These are phyloP conservation scores for Drosophila bocqueti DNA, from an alignment of 1,140 invertebrate genomes.

Conservation along the genomic window DNA sequence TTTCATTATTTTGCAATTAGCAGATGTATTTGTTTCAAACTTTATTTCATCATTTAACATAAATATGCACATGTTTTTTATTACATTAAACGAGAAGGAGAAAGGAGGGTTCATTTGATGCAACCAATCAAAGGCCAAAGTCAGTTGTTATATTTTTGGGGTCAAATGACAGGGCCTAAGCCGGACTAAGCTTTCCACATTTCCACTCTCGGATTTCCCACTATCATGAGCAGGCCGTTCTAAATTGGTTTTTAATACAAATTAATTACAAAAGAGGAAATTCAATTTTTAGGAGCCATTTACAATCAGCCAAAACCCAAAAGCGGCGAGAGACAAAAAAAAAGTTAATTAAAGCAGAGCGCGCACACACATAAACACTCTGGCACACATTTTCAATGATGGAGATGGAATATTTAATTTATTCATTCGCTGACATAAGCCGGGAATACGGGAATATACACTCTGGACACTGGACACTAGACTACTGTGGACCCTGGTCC, in stretches of 20 bases:
- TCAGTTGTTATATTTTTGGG: constrained; percentile 45
- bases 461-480: background rate
- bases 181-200: constrained; percentile 31
- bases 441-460: constrained; percentile 6
- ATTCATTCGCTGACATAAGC: constrained; percentile 71
- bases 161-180: constrained; percentile 56
- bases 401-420: constrained; percentile 72
- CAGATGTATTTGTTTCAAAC: constrained; percentile 36
- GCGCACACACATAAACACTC: constrained; percentile 5
- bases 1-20: constrained; percentile 41
- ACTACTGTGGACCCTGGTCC: background rate
- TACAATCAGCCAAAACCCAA: constrained; percentile 44
- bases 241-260: constrained; percentile 55
- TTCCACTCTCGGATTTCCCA: constrained; percentile 10
- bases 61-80: constrained; percentile 16
- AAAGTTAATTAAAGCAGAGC: constrained; percentile 65
- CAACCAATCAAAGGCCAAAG: constrained; percentile 46
- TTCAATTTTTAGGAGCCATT: constrained; percentile 51
- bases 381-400: constrained; percentile 50
- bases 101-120: constrained; percentile 28
- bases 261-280: constrained; percentile 59
- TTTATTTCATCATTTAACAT: constrained; percentile 32
- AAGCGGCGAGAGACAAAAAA: constrained; percentile 20
- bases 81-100: too few species aligned
- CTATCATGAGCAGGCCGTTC: background rate